Base-by-base conservation (phyloP, 37 sponge, comb jelly and placozoan species). In the Diacarnus erythraeanus region DNA sequence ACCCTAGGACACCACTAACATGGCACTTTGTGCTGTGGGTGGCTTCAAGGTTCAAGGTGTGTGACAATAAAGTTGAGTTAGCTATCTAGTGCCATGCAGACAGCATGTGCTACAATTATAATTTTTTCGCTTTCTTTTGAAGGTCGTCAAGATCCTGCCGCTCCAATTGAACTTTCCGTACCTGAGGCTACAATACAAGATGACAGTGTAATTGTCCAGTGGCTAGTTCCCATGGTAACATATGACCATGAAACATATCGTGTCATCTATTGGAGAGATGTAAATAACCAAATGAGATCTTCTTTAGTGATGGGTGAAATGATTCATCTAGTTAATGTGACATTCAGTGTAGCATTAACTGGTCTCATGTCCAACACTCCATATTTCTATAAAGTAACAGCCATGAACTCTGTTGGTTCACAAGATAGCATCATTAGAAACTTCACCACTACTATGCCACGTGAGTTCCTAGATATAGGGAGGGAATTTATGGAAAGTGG, bases 161-260 rank as follows among this genome's bases (percentile, higher is more conserved):
- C 9, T 25, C 66, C 66, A 34, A 5, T 65, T 17, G 33, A 30
- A 17, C 34, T 65, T 17, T 5, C 66, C 66, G 33, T 42, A 37
- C 88, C 88, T 17, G 9, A 3, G 22, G 22, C 38, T 0, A 58
- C 75, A 1, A n/a, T 77, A 21, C 20, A 23, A 22, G 60, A 77
- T 23, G 27, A 69, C 27, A 63, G 51, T 43, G 74, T 67, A 41
- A 88, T 64, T 29, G 71, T 88, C n/a, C 51, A 51, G 43, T 88
- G 83, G 83, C 76, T 41, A 17, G 73, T 88, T 0, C 20, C 72
- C 44, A 15, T 20, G 1, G 30, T 88, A 2, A 44, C 78, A 31
- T 88, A 88, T 64, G 81, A 81, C 61, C 78, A 57, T 42, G 88
- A 88, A 83, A 82, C 57, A 27, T 88, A 88, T 64, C n/a, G 35